Conservation (phyloP, 2,113 vertebrate species). For the Proteles cristata region DNA sequence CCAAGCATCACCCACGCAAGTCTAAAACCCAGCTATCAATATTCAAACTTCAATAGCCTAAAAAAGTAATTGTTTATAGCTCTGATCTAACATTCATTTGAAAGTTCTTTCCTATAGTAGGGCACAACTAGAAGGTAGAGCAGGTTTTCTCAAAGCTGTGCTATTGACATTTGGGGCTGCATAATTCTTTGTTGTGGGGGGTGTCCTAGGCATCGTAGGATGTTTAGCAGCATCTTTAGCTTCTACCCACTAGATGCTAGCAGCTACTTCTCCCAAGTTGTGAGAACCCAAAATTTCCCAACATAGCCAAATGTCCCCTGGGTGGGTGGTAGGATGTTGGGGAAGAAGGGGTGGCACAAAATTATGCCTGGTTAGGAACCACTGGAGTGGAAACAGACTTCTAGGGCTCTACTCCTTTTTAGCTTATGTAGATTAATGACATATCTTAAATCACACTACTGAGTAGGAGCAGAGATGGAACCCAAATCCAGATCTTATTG, state of each 20-base stretch:
- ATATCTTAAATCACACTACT: background rate
- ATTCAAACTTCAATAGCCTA: background rate
- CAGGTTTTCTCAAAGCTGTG: background rate
- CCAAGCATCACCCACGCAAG: background rate
- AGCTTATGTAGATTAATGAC: background rate
- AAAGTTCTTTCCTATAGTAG: background rate
- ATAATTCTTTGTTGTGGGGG: background rate
- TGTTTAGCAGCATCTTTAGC: background rate
- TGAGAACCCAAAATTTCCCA: background rate
- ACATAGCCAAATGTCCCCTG: background rate
- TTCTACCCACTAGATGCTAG: background rate
- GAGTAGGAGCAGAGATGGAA: background rate
- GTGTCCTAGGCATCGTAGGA: background rate
- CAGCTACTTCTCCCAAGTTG: background rate
- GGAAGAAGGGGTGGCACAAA: background rate
- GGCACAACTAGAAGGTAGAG: background rate
- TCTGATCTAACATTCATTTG: background rate
- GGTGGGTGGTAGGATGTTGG: background rate
- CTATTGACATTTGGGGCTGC: background rate
- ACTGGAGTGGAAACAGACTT: background rate
- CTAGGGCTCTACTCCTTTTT: background rate
- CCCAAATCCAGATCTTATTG: background rate
- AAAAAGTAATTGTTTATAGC: slow-evolving; percentile 3
- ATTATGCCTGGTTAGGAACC: background rate
- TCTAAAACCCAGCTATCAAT: background rate